Conservation (phyloP, 2,888 invertebrate genomes). For the Onchidella celtica region DNA sequence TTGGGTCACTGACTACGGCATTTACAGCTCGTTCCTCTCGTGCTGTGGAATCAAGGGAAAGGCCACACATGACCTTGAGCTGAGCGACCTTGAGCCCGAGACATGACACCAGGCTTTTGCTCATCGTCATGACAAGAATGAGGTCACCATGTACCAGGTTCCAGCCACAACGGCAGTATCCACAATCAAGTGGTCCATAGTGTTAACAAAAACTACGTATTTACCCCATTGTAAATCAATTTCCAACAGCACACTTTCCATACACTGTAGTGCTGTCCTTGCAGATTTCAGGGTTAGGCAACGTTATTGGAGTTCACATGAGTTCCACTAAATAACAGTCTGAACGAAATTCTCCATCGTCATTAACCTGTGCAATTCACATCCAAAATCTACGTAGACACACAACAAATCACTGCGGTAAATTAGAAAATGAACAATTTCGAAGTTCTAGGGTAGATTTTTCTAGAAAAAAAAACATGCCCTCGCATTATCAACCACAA, state of each 20-base stretch:
- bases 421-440: no score
- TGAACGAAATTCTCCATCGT: no score
- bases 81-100: conserved; percentile 57
- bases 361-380: no score
- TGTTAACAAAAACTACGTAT: neutral
- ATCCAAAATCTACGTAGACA: no score
- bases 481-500: no score
- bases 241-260: neutral
- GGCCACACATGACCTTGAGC: conserved; percentile 62
- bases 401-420: no score
- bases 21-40: conserved; percentile 70
- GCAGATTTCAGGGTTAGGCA: no score
- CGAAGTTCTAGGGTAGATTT: no score
- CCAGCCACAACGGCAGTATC: neutral
- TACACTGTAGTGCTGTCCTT: no score
- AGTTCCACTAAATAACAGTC: no score
- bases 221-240: neutral
- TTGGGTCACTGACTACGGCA: conserved; percentile 66
- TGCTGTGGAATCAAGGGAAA: conserved; percentile 65
- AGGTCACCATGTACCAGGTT: neutral
- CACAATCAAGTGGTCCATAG: neutral
- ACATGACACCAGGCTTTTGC: conserved; percentile 59
- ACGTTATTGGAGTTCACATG: no score
- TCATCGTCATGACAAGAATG: conserved; percentile 55
- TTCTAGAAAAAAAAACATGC: no score